phyloP scores from a whole-genome alignment of 2,113 vertebrate genomes.

The human region GRCh38 chr9:135937501-135938000 shows the following conservation, averaged over 20 bases:
- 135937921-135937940: fast-evolving
- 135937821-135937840: not conserved
- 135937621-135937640: no score
- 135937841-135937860: not conserved
- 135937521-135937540: fast-evolving
- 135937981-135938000: fast-evolving
- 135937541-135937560: not conserved
- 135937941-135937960: fast-evolving
- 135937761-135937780: fast-evolving
- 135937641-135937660: not conserved
- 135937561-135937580: not conserved
- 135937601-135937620: not conserved
- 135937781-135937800: not conserved
- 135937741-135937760: not conserved
- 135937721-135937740: no score
- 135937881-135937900: no score
- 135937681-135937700: fast-evolving
- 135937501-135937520: not conserved
- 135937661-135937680: not conserved
- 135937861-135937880: not conserved
- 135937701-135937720: no score
- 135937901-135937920: fast-evolving
- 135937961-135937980: not conserved
- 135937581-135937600: not conserved
- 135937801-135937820: fast-evolving